Conservation (phyloP, 2,888 invertebrate species). For the Callyntrura guangdongensis region DNA sequence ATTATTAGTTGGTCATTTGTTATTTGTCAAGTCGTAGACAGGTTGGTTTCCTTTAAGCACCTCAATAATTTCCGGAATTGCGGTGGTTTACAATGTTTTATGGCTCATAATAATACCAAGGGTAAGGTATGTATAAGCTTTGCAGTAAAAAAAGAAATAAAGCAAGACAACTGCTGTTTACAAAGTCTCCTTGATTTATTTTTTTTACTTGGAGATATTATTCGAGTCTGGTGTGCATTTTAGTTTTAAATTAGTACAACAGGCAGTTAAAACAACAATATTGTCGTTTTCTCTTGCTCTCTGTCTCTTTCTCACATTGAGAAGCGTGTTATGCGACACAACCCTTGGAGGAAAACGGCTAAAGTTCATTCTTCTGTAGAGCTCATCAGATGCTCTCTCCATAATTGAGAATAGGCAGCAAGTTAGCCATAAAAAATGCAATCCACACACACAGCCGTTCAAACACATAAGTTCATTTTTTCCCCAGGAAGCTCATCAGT, state of each 20-base stretch:
- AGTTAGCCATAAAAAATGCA: not conserved
- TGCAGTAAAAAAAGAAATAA: too few relatives aligned
- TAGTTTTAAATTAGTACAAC: not conserved
- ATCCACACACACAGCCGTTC: not conserved
- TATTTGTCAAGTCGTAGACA: slow-evolving; percentile 73
- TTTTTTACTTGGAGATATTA: too few relatives aligned
- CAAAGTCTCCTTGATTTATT: too few relatives aligned
- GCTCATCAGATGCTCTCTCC: not conserved
- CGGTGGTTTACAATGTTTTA: slow-evolving; percentile 47
- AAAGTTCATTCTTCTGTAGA: not conserved
- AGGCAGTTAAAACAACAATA: slow-evolving; percentile 5
- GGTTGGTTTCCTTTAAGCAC: slow-evolving; percentile 76
- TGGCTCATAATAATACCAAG: not conserved
- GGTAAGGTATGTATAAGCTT: too few relatives aligned
- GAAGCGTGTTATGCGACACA: not conserved
- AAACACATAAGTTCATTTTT: slow-evolving; percentile 39
- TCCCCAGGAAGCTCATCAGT: slow-evolving; percentile 49
- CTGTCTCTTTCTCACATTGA: too few relatives aligned
- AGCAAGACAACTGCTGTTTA: too few relatives aligned
- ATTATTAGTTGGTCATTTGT: slow-evolving; percentile 76
- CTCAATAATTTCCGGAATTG: slow-evolving; percentile 78
- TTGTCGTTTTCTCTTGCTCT: too few relatives aligned
- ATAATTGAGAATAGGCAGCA: not conserved
- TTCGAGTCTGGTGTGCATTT: not conserved
- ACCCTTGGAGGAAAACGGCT: too few relatives aligned